A percentile compares a stretch with the other conserved stretches of the same genome.
Conservation (phyloP, 1,140 invertebrate species). For the Marisa cornuarietis region DNA sequence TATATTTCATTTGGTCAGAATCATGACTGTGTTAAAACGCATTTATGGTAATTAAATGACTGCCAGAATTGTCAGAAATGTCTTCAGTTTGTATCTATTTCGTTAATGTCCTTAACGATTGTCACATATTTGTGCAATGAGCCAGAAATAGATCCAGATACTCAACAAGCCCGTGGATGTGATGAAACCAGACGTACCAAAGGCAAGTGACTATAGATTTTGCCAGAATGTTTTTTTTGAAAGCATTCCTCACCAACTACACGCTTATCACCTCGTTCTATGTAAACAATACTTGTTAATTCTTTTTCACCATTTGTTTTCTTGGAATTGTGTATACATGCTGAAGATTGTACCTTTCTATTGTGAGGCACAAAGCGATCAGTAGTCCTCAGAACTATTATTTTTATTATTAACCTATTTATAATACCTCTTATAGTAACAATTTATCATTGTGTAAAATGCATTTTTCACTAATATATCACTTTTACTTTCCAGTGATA, state of each 20-base stretch:
- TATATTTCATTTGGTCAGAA: not conserved
- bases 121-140: constrained; percentile 78
- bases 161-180: constrained; percentile 88
- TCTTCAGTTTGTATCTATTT: not conserved
- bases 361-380: not conserved
- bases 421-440: not conserved
- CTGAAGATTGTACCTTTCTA: not conserved
- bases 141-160: constrained; percentile 88
- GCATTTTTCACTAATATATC: too few relatives aligned
- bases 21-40: too few relatives aligned
- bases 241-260: too few relatives aligned
- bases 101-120: not conserved
- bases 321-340: not conserved
- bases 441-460: not conserved
- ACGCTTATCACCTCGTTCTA: not conserved
- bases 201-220: constrained; percentile 24
- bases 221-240: too few relatives aligned
- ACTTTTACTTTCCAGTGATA: constrained; percentile 71
- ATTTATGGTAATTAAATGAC: not conserved
- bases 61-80: not conserved
- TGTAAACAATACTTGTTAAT: too few relatives aligned
- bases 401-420: not conserved
- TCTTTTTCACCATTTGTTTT: not conserved
- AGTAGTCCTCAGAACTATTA: not conserved
- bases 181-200: constrained; percentile 68